These are phyloP conservation scores for Brenthis daphne DNA, from an alignment of 2,888 invertebrate species.

Conservation along the genomic window DNA sequence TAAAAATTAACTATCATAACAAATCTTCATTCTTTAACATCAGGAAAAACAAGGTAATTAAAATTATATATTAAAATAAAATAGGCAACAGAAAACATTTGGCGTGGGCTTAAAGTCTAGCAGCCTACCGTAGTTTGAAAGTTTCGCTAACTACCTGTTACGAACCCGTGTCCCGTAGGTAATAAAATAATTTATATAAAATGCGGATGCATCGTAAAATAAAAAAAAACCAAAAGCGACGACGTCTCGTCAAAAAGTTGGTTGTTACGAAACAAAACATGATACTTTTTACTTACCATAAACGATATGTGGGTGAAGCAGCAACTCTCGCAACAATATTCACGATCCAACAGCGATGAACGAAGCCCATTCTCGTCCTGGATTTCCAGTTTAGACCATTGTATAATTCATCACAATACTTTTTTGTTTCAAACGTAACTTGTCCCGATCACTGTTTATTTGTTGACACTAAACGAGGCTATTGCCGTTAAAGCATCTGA, in stretches of 20 bases:
- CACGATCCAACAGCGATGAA: conserved; percentile 59
- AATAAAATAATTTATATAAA: conserved; percentile 31
- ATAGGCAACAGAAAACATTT: conserved; percentile 13
- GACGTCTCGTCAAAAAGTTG: conserved; percentile 50
- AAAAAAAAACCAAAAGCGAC: conserved; percentile 34
- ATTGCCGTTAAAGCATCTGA: conserved; percentile 49
- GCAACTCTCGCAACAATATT: conserved; percentile 56
- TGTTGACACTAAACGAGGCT: conserved; percentile 77
- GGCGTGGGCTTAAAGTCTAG: conserved; percentile 30
- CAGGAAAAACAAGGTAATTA: neutral
- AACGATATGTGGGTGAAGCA: conserved; percentile 76
- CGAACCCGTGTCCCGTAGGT: conserved; percentile 4
- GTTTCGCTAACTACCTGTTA: conserved; percentile 30
- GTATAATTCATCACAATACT: conserved; percentile 72
- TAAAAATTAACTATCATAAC: too few species aligned
- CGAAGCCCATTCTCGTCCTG: conserved; percentile 71
- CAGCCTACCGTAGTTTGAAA: conserved; percentile 22
- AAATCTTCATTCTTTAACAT: too few species aligned
- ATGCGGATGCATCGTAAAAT: conserved; percentile 30
- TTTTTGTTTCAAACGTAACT: conserved; percentile 61
- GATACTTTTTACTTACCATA: conserved; percentile 79
- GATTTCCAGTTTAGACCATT: conserved; percentile 69
- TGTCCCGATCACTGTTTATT: conserved; percentile 74
- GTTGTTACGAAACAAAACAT: conserved; percentile 72
- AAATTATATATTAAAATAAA: conserved; percentile 3